phyloP scores from a whole-genome alignment of 2,113 vertebrate genomes.

The Corapipo altera region DNA sequence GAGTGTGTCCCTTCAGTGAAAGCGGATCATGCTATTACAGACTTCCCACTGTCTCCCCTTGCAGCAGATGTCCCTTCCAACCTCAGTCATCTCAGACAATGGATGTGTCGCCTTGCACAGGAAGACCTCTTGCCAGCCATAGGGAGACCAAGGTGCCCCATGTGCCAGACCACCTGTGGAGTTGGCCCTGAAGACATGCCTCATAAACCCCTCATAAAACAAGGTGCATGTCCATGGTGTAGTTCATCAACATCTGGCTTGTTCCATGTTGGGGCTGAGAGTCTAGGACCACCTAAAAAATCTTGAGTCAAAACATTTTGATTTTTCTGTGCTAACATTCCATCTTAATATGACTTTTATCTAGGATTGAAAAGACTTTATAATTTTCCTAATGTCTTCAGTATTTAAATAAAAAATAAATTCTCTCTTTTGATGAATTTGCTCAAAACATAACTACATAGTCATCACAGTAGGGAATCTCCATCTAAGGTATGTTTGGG shows the following conservation, averaged over 20 bases:
- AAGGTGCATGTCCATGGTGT: background rate
- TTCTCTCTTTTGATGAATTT: background rate
- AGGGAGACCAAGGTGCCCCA: background rate
- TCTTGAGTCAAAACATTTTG: background rate
- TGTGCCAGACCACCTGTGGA: background rate
- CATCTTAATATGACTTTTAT: background rate
- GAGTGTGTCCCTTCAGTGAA: background rate
- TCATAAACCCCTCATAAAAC: background rate
- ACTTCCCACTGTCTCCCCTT: background rate
- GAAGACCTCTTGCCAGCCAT: background rate
- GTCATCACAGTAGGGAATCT: background rate
- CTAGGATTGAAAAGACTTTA: background rate
- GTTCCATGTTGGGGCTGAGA: background rate
- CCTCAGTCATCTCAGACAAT: background rate
- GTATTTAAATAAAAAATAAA: background rate
- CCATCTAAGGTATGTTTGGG: background rate
- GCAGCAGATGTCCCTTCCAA: background rate
- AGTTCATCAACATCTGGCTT: background rate
- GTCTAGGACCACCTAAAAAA: background rate
- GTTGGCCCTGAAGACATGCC: background rate
- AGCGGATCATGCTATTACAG: background rate
- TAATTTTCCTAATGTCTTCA: background rate
- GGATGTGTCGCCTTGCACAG: background rate
- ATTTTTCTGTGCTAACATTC: background rate
- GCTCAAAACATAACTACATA: background rate